Conservation (phyloP, 2,888 invertebrate genomes). For the Aleiodes leptofemur region DNA sequence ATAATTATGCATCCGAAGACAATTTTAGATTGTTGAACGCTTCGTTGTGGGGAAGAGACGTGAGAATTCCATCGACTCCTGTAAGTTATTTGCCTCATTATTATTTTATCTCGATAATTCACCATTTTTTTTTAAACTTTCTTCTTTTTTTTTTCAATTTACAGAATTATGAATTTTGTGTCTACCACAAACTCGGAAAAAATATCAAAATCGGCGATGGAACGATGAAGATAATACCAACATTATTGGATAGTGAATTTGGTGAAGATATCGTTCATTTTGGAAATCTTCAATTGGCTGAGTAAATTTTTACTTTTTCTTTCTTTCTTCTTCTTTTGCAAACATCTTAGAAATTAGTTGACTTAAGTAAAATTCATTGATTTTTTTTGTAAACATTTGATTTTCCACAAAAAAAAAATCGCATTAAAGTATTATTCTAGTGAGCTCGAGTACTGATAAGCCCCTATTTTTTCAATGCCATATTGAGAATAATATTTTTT, state of each 20-base stretch:
- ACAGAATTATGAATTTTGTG: constrained; percentile 72
- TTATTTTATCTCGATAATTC: not conserved
- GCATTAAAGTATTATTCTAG: no score
- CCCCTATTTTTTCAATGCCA: no score
- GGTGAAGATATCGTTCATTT: constrained; percentile 61
- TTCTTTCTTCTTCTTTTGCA: not conserved
- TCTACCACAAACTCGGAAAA: constrained; percentile 63
- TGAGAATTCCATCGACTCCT: constrained; percentile 64
- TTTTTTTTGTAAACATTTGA: no score
- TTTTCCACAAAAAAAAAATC: no score
- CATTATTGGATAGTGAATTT: constrained; percentile 65
- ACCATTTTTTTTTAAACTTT: not conserved
- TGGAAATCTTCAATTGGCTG: constrained; percentile 63
- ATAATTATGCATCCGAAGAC: constrained; percentile 18
- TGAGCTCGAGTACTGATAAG: no score
- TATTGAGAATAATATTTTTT: no score
- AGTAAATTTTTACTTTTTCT: constrained; percentile 55
- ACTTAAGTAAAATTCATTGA: no score
- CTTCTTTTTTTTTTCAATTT: not conserved
- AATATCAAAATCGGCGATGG: constrained; percentile 60
- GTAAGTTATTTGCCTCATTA: constrained; percentile 54
- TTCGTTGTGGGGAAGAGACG: constrained; percentile 62
- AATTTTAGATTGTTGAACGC: constrained; percentile 46
- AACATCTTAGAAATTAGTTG: no score
- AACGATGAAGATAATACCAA: constrained; percentile 62